A percentile compares a stretch with the other conserved stretches of the same genome.
These are phyloP conservation scores for Mus pahari DNA, from an alignment of 2,113 vertebrate genomes.

Conservation along the genomic window DNA sequence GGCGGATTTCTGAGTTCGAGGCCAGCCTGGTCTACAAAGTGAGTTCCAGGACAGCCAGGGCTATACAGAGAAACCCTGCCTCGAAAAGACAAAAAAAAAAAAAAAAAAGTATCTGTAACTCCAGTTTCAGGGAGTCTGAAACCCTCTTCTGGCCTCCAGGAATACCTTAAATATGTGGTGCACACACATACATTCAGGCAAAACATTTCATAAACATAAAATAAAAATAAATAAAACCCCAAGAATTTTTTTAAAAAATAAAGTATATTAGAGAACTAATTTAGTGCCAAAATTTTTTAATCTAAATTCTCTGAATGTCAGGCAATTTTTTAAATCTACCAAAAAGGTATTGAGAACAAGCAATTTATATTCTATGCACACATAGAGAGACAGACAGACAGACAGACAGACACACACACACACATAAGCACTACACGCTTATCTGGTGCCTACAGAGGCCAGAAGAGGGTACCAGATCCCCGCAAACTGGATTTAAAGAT, in stretches of 20 bases:
- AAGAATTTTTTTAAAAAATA: neutral
- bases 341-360: conserved; percentile 41
- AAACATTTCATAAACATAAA: neutral
- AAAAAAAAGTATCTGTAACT: no score
- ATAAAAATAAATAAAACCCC: neutral
- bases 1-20: no score
- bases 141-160: neutral
- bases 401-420: no score
- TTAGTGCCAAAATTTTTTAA: neutral
- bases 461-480: neutral
- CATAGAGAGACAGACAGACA: no score
- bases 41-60: no score
- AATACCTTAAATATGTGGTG: neutral
- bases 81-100: no score
- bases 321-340: conserved; percentile 22
- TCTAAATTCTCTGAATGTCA: conserved; percentile 39
- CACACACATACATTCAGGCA: neutral
- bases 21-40: no score
- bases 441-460: neutral
- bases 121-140: neutral
- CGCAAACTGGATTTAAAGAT: no score
- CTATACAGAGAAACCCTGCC: no score
- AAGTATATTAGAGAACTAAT: neutral
- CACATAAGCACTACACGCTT: neutral
- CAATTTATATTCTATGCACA: neutral